These are phyloP conservation scores for Dicrurus megarhynchus DNA, from an alignment of 2,113 vertebrate species.

Conservation along the genomic window DNA sequence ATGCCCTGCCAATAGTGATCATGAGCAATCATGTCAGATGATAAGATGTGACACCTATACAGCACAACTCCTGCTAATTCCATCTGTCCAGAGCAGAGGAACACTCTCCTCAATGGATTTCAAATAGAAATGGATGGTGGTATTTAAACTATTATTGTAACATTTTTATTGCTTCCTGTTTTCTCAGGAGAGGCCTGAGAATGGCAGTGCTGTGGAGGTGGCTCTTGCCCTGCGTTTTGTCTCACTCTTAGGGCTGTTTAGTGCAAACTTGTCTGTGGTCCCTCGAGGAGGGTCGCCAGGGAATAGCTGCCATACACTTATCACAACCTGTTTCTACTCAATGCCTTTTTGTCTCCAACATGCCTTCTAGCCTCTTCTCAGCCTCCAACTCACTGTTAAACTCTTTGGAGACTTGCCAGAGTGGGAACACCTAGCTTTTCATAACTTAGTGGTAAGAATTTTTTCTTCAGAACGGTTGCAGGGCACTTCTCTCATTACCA, in stretches of 20 bases:
- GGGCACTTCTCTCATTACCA: neutral
- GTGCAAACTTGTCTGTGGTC: neutral
- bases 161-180: neutral
- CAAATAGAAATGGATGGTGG: neutral
- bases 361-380: neutral
- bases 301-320: neutral
- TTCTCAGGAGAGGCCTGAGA: neutral
- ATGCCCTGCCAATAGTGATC: neutral
- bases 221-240: neutral
- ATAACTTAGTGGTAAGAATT: neutral
- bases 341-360: neutral
- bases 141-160: neutral
- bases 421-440: neutral
- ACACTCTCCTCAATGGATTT: neutral
- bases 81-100: neutral
- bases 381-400: neutral
- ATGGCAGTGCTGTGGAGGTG: neutral
- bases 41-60: neutral
- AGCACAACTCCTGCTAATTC: neutral
- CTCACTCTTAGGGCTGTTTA: neutral
- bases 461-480: neutral
- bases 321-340: neutral
- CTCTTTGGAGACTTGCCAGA: neutral
- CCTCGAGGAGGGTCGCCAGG: accelerated
- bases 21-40: neutral